Percentiles rank a stretch among this genome's conserved stretches.
phyloP scores from a whole-genome alignment of 2,113 vertebrate genomes.

The Taxidea taxus region DNA sequence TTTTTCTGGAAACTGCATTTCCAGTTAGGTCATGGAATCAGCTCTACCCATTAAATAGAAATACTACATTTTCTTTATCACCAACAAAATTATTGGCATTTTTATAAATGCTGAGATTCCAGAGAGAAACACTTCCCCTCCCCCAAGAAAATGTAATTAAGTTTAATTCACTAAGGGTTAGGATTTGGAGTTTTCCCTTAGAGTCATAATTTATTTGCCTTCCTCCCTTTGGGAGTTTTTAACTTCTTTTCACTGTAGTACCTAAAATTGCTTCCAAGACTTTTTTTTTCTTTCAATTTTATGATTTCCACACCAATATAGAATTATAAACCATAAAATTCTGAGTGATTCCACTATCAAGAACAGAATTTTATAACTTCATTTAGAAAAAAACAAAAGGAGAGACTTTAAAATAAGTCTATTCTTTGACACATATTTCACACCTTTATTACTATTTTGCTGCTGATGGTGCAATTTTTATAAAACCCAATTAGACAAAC shows the following conservation, averaged over 20 bases:
- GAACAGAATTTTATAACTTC: background rate
- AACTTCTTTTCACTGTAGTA: background rate
- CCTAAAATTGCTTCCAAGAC: background rate
- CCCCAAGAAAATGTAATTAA: background rate
- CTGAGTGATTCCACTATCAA: background rate
- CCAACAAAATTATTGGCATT: conserved; percentile 31
- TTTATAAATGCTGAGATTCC: background rate
- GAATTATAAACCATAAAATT: background rate
- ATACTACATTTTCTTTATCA: background rate
- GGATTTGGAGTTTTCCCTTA: background rate
- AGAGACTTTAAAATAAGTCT: background rate
- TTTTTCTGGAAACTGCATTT: no score
- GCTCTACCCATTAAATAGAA: conserved; percentile 35
- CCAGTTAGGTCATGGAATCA: background rate
- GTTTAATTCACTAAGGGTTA: background rate
- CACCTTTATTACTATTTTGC: background rate
- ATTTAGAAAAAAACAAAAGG: background rate
- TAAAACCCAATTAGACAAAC: background rate
- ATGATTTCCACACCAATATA: background rate
- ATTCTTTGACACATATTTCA: background rate
- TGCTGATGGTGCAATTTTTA: background rate
- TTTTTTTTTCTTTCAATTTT: background rate
- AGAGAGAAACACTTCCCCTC: background rate
- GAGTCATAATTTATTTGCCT: background rate
- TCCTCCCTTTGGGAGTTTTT: background rate